Base-by-base conservation (phyloP, 1,140 invertebrate genomes). In the Akabosia matsudoensis region DNA sequence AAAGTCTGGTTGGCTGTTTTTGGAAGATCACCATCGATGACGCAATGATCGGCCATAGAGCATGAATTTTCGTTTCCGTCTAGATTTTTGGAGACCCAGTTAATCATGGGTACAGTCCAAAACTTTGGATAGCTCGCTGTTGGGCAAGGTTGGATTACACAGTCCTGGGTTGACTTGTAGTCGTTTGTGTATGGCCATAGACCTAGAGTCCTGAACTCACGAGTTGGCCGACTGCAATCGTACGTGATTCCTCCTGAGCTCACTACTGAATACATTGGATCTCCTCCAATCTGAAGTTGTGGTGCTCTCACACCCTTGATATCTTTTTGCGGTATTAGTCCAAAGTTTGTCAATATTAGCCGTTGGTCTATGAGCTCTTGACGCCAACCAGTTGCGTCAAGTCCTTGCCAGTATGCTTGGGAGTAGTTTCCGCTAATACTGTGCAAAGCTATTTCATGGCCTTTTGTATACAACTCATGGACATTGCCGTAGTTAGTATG, bases 361-460 rank as follows among this genome's bases (percentile, higher is more conserved):
- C 83, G 87, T 81, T 89, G 86, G n/a, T 89, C 90, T 3, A 83
- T 86, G 74, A 91, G 88, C 84, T 91, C 90, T n/a, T 84, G 81
- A 45, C 83, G 83, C 83, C 88, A 85, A 1, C 83, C 83, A 4
- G 86, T 84, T 18, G 84, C 76, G 45, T 82, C 82, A 4, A 87
- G 85, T 24, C 83, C 79, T 10, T 79, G 76, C 89, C 89, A 90
- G 78, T 88, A 89, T 18, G 83, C 82, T 30, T 84, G 84, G 37
- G 83, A 82, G 0, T 84, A 80, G 73, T 82, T 75, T 77, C 90
- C 90, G 26, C 91, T 94, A 73, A 96, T 92, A 16, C 93, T 94
- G 84, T 96, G 92, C 1, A 92, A 88, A 0, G 90, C 93, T 79
- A 96, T 94, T 86, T 96, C 94, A 82, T 95, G 92, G 4, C 93